Base-by-base conservation (phyloP, 2,888 invertebrate genomes). In the Phragmatobia fuliginosa region DNA sequence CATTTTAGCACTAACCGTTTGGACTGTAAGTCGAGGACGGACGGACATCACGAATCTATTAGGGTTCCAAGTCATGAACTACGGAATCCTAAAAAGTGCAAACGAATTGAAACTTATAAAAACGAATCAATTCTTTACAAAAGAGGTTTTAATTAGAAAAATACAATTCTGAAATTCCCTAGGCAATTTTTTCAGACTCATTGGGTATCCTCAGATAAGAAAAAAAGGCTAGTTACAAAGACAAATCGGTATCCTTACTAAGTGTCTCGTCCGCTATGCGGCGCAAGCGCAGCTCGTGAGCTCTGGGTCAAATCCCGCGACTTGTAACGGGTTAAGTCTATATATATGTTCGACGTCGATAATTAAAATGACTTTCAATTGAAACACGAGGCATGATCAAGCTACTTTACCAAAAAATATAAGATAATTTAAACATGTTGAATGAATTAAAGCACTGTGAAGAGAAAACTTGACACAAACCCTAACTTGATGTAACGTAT, bases 281-380 rank as follows among this genome's bases (percentile, higher is more conserved):
- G 25, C 28, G 56, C 16, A 56, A 56, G 16, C 56, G 56, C 56
- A 28, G 56, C 56, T 56, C 28, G 56, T 56, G 56, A 56, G 56
- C 28, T 56, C 56, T 56, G 56, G 56, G 56, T 56, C 56, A 56
- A 56, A 28, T 28, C 56, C 28, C 56, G 56, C 28, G 56, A 28
- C 56, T 56, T 16, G 16, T 56, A 56, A 56, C 56, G 56, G 56
- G 56, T 56, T 56, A 16, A 56, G 16, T 5, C 16, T 56, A 28
- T 56, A 56, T 56, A 56, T 28, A 16, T 56, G 56, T 28, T 28
- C 28, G 28, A 28, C 16, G 28, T 56, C 11, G 56, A 28, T 56
- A 56, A 56, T 56, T 56, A 56, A 28, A 56, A 11, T 56, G 28
- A 5, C 28, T 28, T 56, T 7, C 16, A 62, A 62, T 25, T 62